Conservation (phyloP, 2,113 vertebrate species). For the Tragelaphus buxtoni region DNA sequence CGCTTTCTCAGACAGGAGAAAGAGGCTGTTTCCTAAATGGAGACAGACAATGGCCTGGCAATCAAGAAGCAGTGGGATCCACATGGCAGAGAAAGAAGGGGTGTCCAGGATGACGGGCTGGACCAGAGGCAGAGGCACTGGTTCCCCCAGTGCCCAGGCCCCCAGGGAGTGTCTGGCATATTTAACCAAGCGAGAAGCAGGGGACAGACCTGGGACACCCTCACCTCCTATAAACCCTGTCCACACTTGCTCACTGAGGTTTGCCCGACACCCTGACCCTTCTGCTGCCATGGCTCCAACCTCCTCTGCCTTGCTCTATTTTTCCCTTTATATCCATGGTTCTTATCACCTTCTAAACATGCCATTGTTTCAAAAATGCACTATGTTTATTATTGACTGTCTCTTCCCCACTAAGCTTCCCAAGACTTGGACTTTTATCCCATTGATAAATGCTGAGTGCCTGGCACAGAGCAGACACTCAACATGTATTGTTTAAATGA, state of each 20-base stretch:
- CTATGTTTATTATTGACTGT: neutral
- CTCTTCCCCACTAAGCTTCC: neutral
- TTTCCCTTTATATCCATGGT: neutral
- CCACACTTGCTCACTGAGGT: rapidly evolving
- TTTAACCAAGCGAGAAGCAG: neutral
- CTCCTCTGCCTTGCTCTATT: neutral
- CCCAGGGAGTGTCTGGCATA: rapidly evolving
- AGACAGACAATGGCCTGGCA: neutral
- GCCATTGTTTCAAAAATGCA: neutral
- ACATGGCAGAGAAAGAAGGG: neutral
- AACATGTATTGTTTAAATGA: no score
- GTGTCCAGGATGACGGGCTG: neutral
- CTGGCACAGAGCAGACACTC: rapidly evolving
- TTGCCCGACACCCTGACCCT: rapidly evolving
- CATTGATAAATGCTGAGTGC: neutral
- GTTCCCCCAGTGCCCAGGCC: neutral
- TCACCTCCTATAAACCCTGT: rapidly evolving
- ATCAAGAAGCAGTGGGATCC: neutral
- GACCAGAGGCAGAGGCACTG: neutral
- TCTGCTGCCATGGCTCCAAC: rapidly evolving
- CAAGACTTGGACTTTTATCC: neutral
- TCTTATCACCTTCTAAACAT: neutral
- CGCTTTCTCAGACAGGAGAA: neutral
- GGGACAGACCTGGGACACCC: rapidly evolving
- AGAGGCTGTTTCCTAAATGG: neutral